A percentile compares a stretch with the other conserved stretches of the same genome.
These are phyloP conservation scores for Hafferia zeledoni DNA, from an alignment of 2,797 vertebrate genomes.

Conservation along the genomic window DNA sequence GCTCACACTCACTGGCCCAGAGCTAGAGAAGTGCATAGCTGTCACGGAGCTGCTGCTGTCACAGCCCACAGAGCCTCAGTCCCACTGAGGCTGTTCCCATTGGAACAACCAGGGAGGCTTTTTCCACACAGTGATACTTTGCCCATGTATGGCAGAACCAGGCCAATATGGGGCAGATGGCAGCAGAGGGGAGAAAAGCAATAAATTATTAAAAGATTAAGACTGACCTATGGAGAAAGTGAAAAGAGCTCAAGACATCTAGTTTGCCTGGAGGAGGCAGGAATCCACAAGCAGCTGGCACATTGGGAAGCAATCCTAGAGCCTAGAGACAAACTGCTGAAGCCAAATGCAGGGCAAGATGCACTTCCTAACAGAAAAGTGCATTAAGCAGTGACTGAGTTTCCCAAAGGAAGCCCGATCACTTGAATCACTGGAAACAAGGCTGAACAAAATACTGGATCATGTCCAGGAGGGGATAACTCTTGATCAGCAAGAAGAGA, in stretches of 20 bases:
- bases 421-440: slow-evolving; percentile 26
- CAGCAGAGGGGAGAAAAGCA: background rate
- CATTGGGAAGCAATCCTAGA: background rate
- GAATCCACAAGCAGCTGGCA: background rate
- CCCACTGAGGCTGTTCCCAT: background rate
- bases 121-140: background rate
- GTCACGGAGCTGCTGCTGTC: rapidly evolving
- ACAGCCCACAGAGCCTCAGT: rapidly evolving
- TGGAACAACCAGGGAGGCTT: background rate
- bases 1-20: background rate
- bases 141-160: background rate
- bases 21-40: background rate
- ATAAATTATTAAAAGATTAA: slow-evolving; percentile 16
- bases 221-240: background rate
- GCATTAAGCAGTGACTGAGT: background rate
- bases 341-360: background rate
- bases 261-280: background rate
- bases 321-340: background rate
- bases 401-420: slow-evolving; percentile 48
- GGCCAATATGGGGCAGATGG: background rate
- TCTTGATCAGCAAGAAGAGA: slow-evolving; percentile 30
- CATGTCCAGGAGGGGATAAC: slow-evolving; percentile 27
- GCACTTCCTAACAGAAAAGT: slow-evolving; percentile 1
- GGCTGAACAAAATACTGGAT: slow-evolving; percentile 43
- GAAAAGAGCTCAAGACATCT: background rate